A percentile compares a stretch with the other conserved stretches of the same genome.
Conservation (phyloP, 2,797 vertebrate genomes). For the Pempheris klunzingeri region DNA sequence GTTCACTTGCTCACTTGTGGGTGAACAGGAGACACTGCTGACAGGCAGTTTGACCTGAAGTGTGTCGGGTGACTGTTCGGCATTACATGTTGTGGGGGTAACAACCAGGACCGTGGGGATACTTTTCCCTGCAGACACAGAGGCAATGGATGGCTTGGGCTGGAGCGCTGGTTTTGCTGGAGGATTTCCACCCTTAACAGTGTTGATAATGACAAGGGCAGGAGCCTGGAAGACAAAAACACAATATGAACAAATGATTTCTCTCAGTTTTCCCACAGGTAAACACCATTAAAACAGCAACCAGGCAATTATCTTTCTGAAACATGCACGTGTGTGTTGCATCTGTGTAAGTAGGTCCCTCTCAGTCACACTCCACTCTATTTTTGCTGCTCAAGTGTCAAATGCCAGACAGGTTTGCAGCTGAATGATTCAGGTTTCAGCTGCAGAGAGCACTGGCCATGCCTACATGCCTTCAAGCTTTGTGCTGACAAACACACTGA, state of each 20-base stretch:
- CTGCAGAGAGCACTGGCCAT: not conserved
- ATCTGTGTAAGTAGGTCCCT: not conserved
- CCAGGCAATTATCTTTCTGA: not conserved
- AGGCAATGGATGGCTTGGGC: constrained; percentile 20
- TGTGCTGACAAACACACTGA: not conserved
- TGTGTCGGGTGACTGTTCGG: constrained; percentile 42
- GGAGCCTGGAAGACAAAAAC: constrained; percentile 62
- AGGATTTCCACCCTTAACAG: constrained; percentile 25
- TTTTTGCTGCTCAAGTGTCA: constrained; percentile 44
- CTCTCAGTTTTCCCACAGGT: not conserved
- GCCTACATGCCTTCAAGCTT: not conserved
- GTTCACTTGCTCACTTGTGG: constrained; percentile 14
- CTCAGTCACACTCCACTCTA: constrained; percentile 28
- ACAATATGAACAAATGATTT: not conserved
- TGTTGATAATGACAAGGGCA: constrained; percentile 29
- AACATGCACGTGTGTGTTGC: not conserved
- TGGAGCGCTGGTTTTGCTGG: constrained; percentile 43
- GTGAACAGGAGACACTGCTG: constrained; percentile 39
- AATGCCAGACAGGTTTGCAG: constrained; percentile 36
- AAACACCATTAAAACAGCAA: not conserved
- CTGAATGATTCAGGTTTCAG: constrained; percentile 34
- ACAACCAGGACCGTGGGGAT: constrained; percentile 62
- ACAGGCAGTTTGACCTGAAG: constrained; percentile 63
- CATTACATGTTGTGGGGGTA: constrained; percentile 45
- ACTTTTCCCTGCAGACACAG: constrained; percentile 27